These are phyloP conservation scores for Calameuta filiformis DNA, from an alignment of 2,888 invertebrate genomes.

Conservation along the genomic window DNA sequence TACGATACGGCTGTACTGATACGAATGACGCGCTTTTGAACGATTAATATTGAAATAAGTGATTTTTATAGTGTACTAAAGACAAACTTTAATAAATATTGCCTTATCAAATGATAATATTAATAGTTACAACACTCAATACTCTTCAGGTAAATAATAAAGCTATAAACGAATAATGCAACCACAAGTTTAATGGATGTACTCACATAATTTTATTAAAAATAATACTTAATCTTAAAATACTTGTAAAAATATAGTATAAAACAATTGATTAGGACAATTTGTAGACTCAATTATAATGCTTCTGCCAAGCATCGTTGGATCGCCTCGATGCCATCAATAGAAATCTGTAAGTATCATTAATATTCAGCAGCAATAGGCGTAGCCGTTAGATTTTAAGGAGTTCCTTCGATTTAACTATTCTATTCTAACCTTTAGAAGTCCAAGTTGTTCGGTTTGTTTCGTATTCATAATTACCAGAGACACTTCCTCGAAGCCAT, in stretches of 20 bases:
- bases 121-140: not conserved
- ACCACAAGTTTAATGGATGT: not conserved
- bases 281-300: not conserved
- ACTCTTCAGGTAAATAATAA: not conserved
- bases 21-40: not conserved
- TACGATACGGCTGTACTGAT: not conserved
- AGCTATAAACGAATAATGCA: not conserved
- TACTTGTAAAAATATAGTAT: not conserved
- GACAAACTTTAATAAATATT: not conserved
- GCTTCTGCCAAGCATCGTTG: slow-evolving; percentile 29
- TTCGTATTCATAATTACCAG: slow-evolving; percentile 38
- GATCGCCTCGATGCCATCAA: slow-evolving; percentile 40
- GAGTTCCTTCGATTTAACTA: not conserved
- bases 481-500: slow-evolving; percentile 29
- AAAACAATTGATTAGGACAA: not conserved
- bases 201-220: not conserved
- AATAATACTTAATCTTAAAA: slow-evolving; percentile 7
- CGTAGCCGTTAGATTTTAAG: not conserved
- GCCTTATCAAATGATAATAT: not conserved
- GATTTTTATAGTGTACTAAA: not conserved
- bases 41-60: not conserved
- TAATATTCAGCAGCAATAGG: not conserved
- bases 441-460: slow-evolving; percentile 41
- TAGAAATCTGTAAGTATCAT: slow-evolving; percentile 36
- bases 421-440: slow-evolving; percentile 55